Conservation (phyloP, 2,888 invertebrate genomes). For the Coecobrya sp. region DNA sequence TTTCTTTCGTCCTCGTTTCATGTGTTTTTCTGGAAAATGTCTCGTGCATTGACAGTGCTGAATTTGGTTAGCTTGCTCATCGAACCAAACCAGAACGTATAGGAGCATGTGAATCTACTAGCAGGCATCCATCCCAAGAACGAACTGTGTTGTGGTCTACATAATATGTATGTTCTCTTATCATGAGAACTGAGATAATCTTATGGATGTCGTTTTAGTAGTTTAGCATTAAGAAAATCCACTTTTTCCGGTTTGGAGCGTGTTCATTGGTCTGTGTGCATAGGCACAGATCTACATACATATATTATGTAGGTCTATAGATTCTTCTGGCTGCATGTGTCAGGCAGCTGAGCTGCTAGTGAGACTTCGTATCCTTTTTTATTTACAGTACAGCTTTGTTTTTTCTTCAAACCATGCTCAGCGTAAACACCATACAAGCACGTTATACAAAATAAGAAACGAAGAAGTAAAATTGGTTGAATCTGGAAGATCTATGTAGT, state of each 20-base stretch:
- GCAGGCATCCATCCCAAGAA: conserved; percentile 1
- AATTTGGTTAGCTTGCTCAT: conserved; percentile 43
- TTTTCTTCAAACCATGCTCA: background rate
- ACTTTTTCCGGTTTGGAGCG: conserved; percentile 53
- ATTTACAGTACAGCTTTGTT: conserved; percentile 45
- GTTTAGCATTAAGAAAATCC: conserved; percentile 55
- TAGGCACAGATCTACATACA: background rate
- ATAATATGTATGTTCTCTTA: conserved; percentile 33
- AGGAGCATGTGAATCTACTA: background rate
- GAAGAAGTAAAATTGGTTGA: background rate
- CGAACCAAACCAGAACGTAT: conserved; percentile 22
- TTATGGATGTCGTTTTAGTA: conserved; percentile 50
- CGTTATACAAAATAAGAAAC: background rate
- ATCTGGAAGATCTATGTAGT: background rate
- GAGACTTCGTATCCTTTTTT: background rate
- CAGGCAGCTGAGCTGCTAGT: conserved; percentile 34
- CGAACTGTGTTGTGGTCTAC: conserved; percentile 38
- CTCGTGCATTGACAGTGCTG: conserved; percentile 47
- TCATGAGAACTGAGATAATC: conserved; percentile 28
- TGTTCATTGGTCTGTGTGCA: conserved; percentile 49
- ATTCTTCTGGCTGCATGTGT: conserved; percentile 43
- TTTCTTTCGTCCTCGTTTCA: conserved; percentile 44
- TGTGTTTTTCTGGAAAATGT: conserved; percentile 16
- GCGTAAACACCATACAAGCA: background rate
- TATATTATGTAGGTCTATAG: background rate